Conservation (phyloP, 1,140 invertebrate species). For the Tetramorium parvispinum region DNA sequence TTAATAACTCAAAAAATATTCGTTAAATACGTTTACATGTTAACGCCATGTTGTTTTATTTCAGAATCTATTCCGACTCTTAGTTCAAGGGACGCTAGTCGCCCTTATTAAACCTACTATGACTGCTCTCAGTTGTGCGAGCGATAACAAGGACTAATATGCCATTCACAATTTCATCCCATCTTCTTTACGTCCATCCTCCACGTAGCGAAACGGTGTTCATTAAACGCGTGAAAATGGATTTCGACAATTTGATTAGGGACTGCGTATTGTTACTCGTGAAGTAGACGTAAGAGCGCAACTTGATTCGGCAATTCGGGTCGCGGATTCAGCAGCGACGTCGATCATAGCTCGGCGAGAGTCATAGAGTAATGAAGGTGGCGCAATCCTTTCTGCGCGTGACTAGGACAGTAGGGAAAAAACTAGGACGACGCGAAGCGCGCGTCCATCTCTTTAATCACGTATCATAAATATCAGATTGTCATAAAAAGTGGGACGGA, state of each 20-base stretch:
- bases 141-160: background rate
- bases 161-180: conserved; percentile 17
- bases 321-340: background rate
- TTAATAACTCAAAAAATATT: too few relatives aligned
- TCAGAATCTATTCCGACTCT: too few relatives aligned
- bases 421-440: background rate
- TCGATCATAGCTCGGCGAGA: conserved; percentile 15
- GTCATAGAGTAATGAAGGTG: conserved; percentile 6
- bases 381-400: conserved; percentile 8
- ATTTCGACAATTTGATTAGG: conserved; percentile 15
- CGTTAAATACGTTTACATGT: too few relatives aligned
- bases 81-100: too few relatives aligned
- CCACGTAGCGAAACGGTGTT: conserved; percentile 29
- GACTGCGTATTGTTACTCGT: too few relatives aligned
- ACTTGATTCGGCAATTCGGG: conserved; percentile 18
- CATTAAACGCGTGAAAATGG: conserved; percentile 18
- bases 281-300: background rate
- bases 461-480: background rate
- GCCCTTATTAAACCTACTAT: background rate
- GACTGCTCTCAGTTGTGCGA: background rate
- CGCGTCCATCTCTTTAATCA: background rate
- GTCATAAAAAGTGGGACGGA: background rate
- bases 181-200: conserved; percentile 7
- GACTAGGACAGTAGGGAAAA: background rate
- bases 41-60: too few relatives aligned